Base-by-base conservation (phyloP, 2,888 invertebrate genomes). In the Allolobophora icterica region DNA sequence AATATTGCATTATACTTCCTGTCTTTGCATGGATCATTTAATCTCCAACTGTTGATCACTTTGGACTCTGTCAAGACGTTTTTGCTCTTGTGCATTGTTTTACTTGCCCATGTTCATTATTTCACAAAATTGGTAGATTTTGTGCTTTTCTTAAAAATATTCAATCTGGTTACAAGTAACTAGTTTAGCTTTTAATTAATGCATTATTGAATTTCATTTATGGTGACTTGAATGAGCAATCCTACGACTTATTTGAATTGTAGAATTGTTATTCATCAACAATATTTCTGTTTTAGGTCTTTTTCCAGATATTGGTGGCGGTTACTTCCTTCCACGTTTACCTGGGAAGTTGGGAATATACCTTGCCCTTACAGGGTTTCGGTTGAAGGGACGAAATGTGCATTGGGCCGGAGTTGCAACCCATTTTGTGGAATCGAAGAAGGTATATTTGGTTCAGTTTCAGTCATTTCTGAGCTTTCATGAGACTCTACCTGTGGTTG, bases 251-350 rank as follows among this genome's bases (percentile, higher is more conserved):
- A n/a, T n/a, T 71, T 71, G 30, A 71, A 71, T 71, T 71, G n/a
- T 13, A n/a, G 30, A n/a, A 71, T 71, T 52, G 5, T 71, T n/a
- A 71, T n/a, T 71, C 71, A 1, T 30, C 30, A 45, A 89, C 35
- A 19, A n/a, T 4, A 13, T n/a, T 52, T 33, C n/a, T 91, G 87
- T 91, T 34, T n/a, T 92, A 96, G 96, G 99, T 19, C 96, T 99
- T 83, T 98, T 99, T 94, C 98, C 99, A 1, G 99, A 99, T 96
- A 99, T 99, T 17, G 99, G 99, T 1, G 99, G 98, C 0, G 97
- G 98, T 0, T 97, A 98, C 94, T 98, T 99, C 95, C 96, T 99
- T 91, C 97, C 99, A 0, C 96, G 98, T 92, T 95, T 99, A 89
- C 96, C 96, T 91, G 98, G 98, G 33, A 97, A 97, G 94, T 96